These are phyloP conservation scores for Melipona quadrifasciata DNA, from an alignment of 1,140 invertebrate genomes.

Conservation along the genomic window DNA sequence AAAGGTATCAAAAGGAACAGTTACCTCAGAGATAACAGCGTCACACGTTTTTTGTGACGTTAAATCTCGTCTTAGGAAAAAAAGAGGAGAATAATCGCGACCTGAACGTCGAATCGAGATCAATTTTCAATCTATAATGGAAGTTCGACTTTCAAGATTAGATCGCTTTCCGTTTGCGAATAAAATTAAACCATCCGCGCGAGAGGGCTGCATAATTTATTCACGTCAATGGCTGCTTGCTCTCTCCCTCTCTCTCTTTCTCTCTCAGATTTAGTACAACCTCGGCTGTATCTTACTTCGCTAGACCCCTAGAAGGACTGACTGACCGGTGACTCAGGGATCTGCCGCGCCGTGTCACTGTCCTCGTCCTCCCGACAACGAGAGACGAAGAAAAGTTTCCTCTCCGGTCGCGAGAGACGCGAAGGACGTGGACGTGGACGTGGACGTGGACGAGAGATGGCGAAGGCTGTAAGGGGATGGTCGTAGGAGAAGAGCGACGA, in stretches of 20 bases:
- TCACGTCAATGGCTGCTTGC: background rate
- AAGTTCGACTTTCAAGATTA: no score
- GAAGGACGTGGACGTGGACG: background rate
- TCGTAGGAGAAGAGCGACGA: conserved; percentile 20
- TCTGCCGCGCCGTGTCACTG: background rate
- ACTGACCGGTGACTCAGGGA: background rate
- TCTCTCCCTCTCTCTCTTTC: no score
- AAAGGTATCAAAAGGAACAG: no score
- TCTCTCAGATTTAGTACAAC: background rate
- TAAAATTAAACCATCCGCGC: no score
- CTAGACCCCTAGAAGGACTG: background rate
- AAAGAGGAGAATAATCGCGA: no score
- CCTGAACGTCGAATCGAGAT: no score
- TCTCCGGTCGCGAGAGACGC: conserved; percentile 15
- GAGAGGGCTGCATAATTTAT: no score
- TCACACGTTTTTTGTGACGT: no score
- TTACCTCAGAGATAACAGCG: no score
- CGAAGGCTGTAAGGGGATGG: conserved; percentile 8
- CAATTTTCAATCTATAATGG: no score
- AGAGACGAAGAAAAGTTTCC: background rate
- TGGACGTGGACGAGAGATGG: background rate
- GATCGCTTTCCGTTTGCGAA: no score
- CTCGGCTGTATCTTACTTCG: background rate
- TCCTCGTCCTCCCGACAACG: background rate
- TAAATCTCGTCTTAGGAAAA: no score